Evolutionary conservation across 2,888 invertebrate genomes (phyloP).

Genomic region (Arctia plantaginis): DNA sequence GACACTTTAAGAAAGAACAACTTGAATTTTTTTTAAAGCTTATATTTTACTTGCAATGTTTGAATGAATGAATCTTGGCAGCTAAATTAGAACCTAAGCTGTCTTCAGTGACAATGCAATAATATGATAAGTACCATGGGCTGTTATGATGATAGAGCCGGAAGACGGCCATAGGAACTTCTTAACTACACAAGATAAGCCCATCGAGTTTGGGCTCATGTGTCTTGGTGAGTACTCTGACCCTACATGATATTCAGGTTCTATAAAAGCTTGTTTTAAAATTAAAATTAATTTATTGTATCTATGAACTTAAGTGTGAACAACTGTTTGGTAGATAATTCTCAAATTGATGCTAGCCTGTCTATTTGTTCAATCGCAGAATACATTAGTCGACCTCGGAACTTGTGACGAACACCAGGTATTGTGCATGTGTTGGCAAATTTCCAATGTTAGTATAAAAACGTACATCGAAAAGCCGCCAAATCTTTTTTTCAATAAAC

Average conservation of each 20-base stretch:
- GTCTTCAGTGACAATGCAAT: neutral
- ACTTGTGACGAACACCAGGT: constrained; percentile 67
- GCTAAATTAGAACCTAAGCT: too few species aligned
- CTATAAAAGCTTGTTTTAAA: too few species aligned
- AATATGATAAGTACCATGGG: neutral
- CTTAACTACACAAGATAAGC: too few species aligned
- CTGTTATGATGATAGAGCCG: too few species aligned
- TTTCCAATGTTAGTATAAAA: constrained; percentile 71
- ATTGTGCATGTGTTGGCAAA: constrained; percentile 70
- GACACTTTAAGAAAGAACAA: neutral
- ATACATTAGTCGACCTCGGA: constrained; percentile 61
- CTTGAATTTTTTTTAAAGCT: neutral
- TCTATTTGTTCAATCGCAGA: constrained; percentile 24
- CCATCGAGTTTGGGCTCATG: too few species aligned
- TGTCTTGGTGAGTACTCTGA: too few species aligned
- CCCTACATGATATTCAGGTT: too few species aligned
- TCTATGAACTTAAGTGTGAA: neutral
- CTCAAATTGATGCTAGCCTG: constrained; percentile 23
- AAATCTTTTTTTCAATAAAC: constrained; percentile 51
- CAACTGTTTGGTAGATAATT: neutral
- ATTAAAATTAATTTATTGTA: too few species aligned
- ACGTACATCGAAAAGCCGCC: constrained; percentile 54
- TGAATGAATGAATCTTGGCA: too few species aligned
- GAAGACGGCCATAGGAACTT: too few species aligned
- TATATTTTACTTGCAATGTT: too few species aligned